These are phyloP conservation scores for Alloplasta piceator DNA, from an alignment of 2,888 invertebrate genomes.

Conservation along the genomic window DNA sequence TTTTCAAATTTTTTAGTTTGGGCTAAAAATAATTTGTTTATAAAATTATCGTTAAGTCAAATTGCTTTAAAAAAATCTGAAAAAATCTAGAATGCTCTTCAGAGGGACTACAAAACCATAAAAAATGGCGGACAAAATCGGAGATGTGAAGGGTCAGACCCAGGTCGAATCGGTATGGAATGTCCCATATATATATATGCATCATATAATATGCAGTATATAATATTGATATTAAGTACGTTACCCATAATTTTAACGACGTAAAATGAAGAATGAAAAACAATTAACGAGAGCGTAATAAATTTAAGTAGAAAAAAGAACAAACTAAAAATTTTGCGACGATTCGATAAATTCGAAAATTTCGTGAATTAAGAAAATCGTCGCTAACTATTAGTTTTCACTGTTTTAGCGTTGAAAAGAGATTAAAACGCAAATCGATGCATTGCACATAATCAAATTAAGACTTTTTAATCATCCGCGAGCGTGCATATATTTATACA, in stretches of 20 bases:
- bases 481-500: too few species aligned
- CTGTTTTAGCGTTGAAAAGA: constrained; percentile 28
- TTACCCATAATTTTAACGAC: constrained; percentile 59
- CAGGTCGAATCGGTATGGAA: too few species aligned
- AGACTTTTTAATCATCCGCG: constrained; percentile 45
- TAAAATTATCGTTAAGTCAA: too few species aligned
- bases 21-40: too few species aligned
- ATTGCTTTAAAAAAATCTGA: too few species aligned
- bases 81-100: too few species aligned
- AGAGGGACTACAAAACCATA: too few species aligned
- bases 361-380: constrained; percentile 8
- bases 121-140: too few species aligned
- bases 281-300: constrained; percentile 39
- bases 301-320: constrained; percentile 43
- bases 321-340: constrained; percentile 1
- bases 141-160: too few species aligned
- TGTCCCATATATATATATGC: too few species aligned
- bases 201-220: too few species aligned
- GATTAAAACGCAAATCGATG: constrained; percentile 30
- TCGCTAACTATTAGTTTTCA: constrained; percentile 26
- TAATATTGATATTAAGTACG: constrained; percentile 36
- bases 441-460: constrained; percentile 44
- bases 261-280: constrained; percentile 39
- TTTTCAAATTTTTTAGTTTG: too few species aligned
- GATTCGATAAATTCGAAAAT: constrained; percentile 26